Evolutionary conservation across 2,888 invertebrate genomes (phyloP).

Genomic region (Uropetala carovei): DNA sequence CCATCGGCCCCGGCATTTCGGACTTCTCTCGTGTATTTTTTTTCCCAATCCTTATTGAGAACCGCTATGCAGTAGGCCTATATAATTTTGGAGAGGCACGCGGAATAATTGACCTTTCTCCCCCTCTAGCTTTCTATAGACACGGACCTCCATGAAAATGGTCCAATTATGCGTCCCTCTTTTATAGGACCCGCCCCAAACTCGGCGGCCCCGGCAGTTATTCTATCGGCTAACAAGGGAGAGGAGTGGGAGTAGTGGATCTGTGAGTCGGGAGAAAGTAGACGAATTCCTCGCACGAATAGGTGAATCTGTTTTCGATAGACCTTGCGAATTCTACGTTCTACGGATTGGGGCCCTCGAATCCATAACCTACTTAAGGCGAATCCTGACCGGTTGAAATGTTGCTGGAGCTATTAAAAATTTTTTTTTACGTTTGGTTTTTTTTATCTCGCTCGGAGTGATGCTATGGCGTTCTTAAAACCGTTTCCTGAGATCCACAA

Average conservation of each 20-base stretch:
- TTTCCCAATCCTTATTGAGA: background rate
- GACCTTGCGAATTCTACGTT: background rate
- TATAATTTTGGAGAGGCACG: conserved; percentile 47
- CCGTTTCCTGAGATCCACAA: no score
- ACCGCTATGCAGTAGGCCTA: conserved; percentile 30
- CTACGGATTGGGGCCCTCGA: background rate
- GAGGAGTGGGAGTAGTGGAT: background rate
- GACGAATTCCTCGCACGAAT: background rate
- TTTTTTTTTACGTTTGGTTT: no score
- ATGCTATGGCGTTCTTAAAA: no score
- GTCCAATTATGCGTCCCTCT: conserved; percentile 49
- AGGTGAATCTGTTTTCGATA: background rate
- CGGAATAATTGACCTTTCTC: conserved; percentile 38
- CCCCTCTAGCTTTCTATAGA: background rate
- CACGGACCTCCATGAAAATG: conserved; percentile 1
- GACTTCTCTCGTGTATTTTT: background rate
- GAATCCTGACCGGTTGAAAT: no score
- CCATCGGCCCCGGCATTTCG: background rate
- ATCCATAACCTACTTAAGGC: no score
- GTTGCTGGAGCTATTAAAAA: no score
- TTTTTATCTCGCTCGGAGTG: no score
- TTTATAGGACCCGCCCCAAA: background rate
- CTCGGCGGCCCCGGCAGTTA: no score
- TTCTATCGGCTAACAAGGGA: no score
- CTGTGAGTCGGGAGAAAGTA: no score